Conservation (phyloP, 2,888 invertebrate genomes). For the Monopis laevigella region DNA sequence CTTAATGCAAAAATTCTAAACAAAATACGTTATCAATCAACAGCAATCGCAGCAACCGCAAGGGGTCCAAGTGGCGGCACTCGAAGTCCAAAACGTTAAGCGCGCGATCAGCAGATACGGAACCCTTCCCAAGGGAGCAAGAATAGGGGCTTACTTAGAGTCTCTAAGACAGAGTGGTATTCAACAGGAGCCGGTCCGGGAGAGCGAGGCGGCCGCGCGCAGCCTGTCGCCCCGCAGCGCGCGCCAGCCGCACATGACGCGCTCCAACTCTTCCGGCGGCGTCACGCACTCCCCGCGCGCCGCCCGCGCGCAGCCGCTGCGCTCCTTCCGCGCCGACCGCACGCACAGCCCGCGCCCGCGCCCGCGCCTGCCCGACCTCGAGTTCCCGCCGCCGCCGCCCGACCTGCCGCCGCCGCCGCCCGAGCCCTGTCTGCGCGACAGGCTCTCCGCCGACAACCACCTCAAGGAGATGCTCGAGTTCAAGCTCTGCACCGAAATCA, state of each 20-base stretch:
- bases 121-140: constrained; percentile 94
- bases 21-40: too few relatives aligned
- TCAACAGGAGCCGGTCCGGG: constrained; percentile 21
- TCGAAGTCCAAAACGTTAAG: constrained; percentile 95
- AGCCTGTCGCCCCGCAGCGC: constrained; percentile 74
- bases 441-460: constrained; percentile 74
- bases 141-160: constrained; percentile 96
- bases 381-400: constrained; percentile 87
- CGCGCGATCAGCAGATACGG: constrained; percentile 95
- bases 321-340: constrained; percentile 44
- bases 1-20: too few relatives aligned
- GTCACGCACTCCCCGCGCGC: constrained; percentile 66
- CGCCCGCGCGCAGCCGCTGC: constrained; percentile 29
- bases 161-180: constrained; percentile 85
- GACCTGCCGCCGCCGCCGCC: constrained; percentile 66
- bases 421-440: constrained; percentile 76
- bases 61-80: constrained; percentile 85
- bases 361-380: constrained; percentile 82
- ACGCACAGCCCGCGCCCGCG: constrained; percentile 78
- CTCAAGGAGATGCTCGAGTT: constrained; percentile 86
- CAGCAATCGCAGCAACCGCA: too few relatives aligned
- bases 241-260: constrained; percentile 84
- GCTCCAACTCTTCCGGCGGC: constrained; percentile 89
- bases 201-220: constrained; percentile 37
- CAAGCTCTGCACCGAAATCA: constrained; percentile 71